Base-by-base conservation (phyloP, 2,888 invertebrate genomes). In the Tachystola acroxantha region DNA sequence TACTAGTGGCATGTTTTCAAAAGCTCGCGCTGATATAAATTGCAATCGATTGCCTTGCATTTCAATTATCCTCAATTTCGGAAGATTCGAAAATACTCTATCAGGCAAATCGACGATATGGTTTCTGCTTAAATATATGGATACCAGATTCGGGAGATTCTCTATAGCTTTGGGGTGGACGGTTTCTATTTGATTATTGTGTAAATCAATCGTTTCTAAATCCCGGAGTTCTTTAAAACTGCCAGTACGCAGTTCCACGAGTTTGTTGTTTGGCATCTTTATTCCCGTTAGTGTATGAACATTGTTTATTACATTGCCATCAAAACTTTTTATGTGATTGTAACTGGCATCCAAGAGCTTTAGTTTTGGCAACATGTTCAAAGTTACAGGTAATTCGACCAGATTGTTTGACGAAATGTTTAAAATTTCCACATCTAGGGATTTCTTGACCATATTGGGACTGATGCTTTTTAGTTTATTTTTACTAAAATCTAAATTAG, bases 321-420 rank as follows among this genome's bases (percentile, higher is more conserved):
- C 90, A 37, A 95, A 88, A 39, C 88, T 82, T 51, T 91, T 90
- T 25, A 96, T 88, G 44, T 92, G 89, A 73, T 96, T 96, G 64
- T 90, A 91, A 60, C 94, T 94, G 39, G 95, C 84, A 67, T 96
- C 95, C 31, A 96, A 81, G 37, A 91, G 81, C 64, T 91, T 91
- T 10, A 96, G 77, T 46, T 90, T 89, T 13, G 90, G 88, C 46
- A 95, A 79, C 45, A 91, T 89, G 37, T 91, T 91, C 34, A 96
- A 74, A 20, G 92, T 91, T 34, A 88, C 80, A 2, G 96, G 95
- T 42, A 96, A 85, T 58, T 92, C 90, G 11, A 90, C 88, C 33
- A 96, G 74, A 37, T 89, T 90, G 68, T 96, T 96, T 40, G 93
- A 91, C 0, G 96, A 95, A 36, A 93, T 89, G 66, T 95, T 93